Percentiles rank a stretch among this genome's conserved stretches.
Evolutionary conservation across 2,797 vertebrate genomes (phyloP).

Genomic region (Danio choprae): DNA sequence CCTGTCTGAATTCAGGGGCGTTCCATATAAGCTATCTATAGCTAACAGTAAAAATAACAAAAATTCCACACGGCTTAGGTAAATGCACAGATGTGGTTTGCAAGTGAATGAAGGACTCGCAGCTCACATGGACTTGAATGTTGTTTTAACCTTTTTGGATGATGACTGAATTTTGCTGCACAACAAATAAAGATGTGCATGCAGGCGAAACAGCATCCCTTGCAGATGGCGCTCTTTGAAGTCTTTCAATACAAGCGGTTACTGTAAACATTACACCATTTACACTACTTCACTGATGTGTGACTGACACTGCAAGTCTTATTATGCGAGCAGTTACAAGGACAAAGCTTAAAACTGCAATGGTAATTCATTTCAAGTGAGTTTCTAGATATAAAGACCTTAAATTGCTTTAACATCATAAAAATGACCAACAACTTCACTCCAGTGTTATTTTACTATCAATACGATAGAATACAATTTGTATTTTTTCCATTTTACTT

Average conservation of each 20-base stretch:
- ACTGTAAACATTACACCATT: slow-evolving; percentile 20
- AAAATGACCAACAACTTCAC: too few species aligned
- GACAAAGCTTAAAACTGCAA: background rate
- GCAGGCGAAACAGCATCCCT: background rate
- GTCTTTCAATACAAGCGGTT: background rate
- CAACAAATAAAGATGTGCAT: background rate
- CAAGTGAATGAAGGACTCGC: slow-evolving; percentile 13
- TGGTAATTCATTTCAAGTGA: background rate
- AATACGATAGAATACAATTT: too few species aligned
- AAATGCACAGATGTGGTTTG: slow-evolving; percentile 31
- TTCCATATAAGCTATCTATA: slow-evolving; percentile 48
- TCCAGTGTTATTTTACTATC: too few species aligned
- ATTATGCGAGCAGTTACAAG: background rate
- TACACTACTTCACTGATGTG: slow-evolving; percentile 5
- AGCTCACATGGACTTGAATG: background rate
- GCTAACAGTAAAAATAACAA: slow-evolving; percentile 47
- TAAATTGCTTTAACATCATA: background rate
- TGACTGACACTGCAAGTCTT: background rate
- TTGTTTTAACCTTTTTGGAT: background rate
- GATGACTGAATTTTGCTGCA: background rate
- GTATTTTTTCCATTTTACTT: too few species aligned
- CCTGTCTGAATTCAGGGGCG: slow-evolving; percentile 2
- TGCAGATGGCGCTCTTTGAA: background rate
- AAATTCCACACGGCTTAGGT: slow-evolving; percentile 35
- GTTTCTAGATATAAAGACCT: background rate